Evolutionary conservation across 1,140 invertebrate species (phyloP).

Genomic region (Holotrichia oblita): DNA sequence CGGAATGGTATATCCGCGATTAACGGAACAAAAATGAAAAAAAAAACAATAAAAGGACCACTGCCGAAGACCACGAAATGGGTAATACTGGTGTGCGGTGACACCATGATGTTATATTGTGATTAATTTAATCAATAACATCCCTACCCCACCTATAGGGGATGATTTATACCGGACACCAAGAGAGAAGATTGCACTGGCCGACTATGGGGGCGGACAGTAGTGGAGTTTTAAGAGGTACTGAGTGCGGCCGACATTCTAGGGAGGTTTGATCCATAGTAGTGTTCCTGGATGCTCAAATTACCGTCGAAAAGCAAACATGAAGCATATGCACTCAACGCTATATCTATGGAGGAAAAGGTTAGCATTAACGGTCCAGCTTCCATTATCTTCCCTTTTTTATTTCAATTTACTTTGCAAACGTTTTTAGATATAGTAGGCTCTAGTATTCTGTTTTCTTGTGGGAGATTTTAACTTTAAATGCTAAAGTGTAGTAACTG

Average conservation of each 20-base stretch:
- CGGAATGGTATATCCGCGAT: neutral
- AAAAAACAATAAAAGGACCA: constrained; percentile 14
- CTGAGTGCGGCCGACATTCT: neutral
- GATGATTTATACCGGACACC: neutral
- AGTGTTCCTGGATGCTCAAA: constrained; percentile 12
- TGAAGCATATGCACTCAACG: neutral
- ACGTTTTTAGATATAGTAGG: neutral
- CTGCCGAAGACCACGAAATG: neutral
- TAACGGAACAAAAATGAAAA: constrained; percentile 1
- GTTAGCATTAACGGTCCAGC: neutral
- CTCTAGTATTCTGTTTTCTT: neutral
- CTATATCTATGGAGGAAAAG: neutral
- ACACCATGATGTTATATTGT: neutral
- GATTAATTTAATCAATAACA: constrained; percentile 29
- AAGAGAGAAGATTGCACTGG: neutral
- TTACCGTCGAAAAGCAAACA: neutral
- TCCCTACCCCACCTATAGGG: neutral
- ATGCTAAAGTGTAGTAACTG: too few relatives aligned
- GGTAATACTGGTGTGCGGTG: neutral
- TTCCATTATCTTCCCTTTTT: neutral
- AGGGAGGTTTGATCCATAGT: neutral
- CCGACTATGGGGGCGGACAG: neutral
- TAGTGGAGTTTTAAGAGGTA: neutral
- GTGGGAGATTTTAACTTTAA: too few relatives aligned
- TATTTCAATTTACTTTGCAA: neutral